Conservation (phyloP, 2,797 vertebrate genomes). For the Phoeniculus purpureus region DNA sequence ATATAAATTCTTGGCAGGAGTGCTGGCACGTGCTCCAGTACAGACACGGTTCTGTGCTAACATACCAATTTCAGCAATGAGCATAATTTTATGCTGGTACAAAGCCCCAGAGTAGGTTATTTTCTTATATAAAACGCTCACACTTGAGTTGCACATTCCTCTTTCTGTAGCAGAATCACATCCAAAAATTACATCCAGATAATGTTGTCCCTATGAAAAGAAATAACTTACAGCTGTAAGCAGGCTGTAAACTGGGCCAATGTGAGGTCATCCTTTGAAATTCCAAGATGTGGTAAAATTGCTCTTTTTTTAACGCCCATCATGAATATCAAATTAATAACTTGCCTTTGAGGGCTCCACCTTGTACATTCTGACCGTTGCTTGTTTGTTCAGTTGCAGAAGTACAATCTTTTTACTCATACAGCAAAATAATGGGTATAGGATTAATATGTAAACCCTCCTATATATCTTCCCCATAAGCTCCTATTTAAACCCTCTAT, state of each 20-base stretch:
- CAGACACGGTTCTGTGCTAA: neutral
- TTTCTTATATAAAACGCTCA: neutral
- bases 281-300: neutral
- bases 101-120: neutral
- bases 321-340: neutral
- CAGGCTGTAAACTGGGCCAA: neutral
- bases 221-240: neutral
- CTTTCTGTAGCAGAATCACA: neutral
- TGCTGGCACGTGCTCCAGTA: neutral
- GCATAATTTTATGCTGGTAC: neutral
- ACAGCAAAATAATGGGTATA: neutral
- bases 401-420: neutral
- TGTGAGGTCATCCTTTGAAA: neutral
- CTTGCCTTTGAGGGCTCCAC: neutral
- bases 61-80: neutral
- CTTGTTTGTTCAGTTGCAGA: neutral
- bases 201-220: neutral
- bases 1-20: neutral
- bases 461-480: neutral
- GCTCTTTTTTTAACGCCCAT: neutral
- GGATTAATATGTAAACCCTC: neutral
- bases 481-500: slow-evolving; percentile 8
- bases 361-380: neutral
- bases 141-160: neutral
- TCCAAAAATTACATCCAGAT: neutral